Percentiles rank a stretch among this genome's conserved stretches.
These are phyloP conservation scores for Drosophila borborema DNA, from an alignment of 2,888 invertebrate species.

Conservation along the genomic window DNA sequence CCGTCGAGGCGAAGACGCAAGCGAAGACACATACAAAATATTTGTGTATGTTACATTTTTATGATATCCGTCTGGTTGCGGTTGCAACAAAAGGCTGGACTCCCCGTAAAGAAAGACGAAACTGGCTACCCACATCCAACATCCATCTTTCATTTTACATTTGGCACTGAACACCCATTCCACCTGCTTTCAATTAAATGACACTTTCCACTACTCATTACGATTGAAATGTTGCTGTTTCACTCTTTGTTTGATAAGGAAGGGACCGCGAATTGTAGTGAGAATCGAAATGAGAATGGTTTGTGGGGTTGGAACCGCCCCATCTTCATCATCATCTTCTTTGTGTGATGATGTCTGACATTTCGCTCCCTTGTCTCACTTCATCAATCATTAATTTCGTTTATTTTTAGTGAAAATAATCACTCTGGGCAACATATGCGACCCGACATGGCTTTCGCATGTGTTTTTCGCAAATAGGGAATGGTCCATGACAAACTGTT, in stretches of 20 bases:
- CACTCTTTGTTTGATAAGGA: constrained; percentile 18
- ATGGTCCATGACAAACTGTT: constrained; percentile 52
- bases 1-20: constrained; percentile 34
- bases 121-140: constrained; percentile 11
- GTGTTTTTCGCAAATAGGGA: constrained; percentile 46
- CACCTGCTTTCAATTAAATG: constrained; percentile 78
- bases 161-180: constrained; percentile 46
- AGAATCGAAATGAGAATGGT: constrained; percentile 7
- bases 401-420: constrained; percentile 78
- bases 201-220: constrained; percentile 74
- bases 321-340: constrained; percentile 1
- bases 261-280: constrained; percentile 1
- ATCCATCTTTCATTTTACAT: background rate
- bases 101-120: background rate
- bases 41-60: constrained; percentile 79
- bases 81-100: constrained; percentile 38
- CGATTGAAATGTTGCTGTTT: constrained; percentile 53
- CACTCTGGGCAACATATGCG: constrained; percentile 77
- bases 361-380: constrained; percentile 72
- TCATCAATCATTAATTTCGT: constrained; percentile 78
- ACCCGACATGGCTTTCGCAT: constrained; percentile 66
- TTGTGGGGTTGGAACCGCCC: constrained; percentile 23
- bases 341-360: constrained; percentile 50
- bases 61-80: constrained; percentile 74
- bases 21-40: constrained; percentile 64